Evolutionary conservation across 2,888 invertebrate species (phyloP), one percentile per base, ranked within the genome.

Genomic region (Allygus modestus): DNA sequence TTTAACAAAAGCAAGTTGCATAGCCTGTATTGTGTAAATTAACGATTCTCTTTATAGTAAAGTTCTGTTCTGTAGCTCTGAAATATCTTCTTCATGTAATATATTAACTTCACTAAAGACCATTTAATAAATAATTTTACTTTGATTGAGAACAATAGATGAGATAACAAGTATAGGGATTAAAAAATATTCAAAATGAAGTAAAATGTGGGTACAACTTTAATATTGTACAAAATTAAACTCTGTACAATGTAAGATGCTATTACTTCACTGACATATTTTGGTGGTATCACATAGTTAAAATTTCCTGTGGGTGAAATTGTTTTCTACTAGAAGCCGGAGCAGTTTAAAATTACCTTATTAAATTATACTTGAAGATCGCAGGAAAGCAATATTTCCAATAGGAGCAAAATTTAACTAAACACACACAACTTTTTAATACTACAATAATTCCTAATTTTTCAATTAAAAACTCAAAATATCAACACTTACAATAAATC

Each of bases 151-250:
- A n/a, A n/a, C n/a, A n/a, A n/a, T n/a, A n/a, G n/a, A n/a, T n/a
- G n/a, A n/a, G 37, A 9, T 7, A 37, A 58, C 1, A n/a, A 7
- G 58, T n/a, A 2, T 20, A 58, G 58, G 37, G 4, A 20, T 23
- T 58, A 12, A 58, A 58, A 23, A 58, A 58, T 5, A 58, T 7
- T 23, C 23, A 37, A 4, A 9, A 58, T 7, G 23, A 58, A n/a
- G 4, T 77, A 51, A 75, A 77, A 46, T 77, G 41, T 77, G 28
- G 51, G 77, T 43, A 77, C 77, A 77, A 77, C 58, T 77, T 77
- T 77, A 77, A 17, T 77, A 51, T 77, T 77, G 77, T 77, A 77
- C 77, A 77, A 77, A 77, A n/a, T n/a, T n/a, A n/a, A 77, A 51
- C 51, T 51, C 51, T 51, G 28, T 51, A 46, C 51, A 51, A 43